A percentile compares a stretch with the other conserved stretches of the same genome.
Conservation (phyloP, 2,797 vertebrate genomes). For the Coranthus polyacanthus region DNA sequence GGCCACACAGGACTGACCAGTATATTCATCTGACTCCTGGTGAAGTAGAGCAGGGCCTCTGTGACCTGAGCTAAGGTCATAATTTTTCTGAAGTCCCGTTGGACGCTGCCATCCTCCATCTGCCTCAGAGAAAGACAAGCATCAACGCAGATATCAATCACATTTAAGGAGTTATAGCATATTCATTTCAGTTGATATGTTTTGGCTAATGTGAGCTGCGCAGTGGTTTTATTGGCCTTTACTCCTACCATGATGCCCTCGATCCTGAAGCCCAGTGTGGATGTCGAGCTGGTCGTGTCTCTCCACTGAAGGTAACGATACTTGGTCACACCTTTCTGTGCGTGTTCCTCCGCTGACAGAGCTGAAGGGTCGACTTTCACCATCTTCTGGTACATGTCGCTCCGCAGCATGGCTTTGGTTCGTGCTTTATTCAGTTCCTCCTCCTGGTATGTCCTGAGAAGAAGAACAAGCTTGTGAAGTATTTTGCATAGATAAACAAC, state of each 20-base stretch:
- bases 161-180: neutral
- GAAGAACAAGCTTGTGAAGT: slow-evolving; percentile 8
- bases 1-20: slow-evolving; percentile 82
- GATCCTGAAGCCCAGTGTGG: slow-evolving; percentile 89
- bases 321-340: slow-evolving; percentile 86
- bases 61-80: slow-evolving; percentile 82
- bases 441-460: slow-evolving; percentile 89
- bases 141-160: neutral
- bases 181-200: neutral
- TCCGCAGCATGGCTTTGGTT: slow-evolving; percentile 78
- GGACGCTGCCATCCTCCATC: slow-evolving; percentile 76
- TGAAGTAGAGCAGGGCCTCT: slow-evolving; percentile 86
- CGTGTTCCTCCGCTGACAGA: slow-evolving; percentile 86
- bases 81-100: slow-evolving; percentile 88
- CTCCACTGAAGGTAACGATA: slow-evolving; percentile 93
- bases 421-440: slow-evolving; percentile 87
- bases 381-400: slow-evolving; percentile 94
- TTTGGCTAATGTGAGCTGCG: too few relatives aligned
- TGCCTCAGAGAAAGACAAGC: slow-evolving; percentile 53
- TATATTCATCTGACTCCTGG: slow-evolving; percentile 78
- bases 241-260: slow-evolving; percentile 90
- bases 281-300: slow-evolving; percentile 87
- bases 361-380: slow-evolving; percentile 86
- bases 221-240: neutral
- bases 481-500: neutral